phyloP scores from a whole-genome alignment of 1,140 invertebrate species.

The Scaptomyza hsui region DNA sequence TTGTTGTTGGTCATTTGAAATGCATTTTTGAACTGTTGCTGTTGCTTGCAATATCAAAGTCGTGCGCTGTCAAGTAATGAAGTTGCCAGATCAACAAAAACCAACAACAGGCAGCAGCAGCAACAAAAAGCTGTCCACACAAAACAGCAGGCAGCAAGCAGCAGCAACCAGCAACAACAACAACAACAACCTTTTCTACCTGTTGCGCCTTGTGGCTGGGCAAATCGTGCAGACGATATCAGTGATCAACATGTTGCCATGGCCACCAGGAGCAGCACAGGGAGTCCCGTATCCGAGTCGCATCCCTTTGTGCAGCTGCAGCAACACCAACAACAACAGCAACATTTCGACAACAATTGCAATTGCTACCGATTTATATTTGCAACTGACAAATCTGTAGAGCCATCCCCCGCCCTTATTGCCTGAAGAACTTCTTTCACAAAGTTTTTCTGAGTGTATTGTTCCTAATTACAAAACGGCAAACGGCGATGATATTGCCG shows the following conservation, averaged over 20 bases:
- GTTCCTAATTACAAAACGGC: constrained; percentile 64
- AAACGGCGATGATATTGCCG: constrained; percentile 48
- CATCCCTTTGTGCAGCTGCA: constrained; percentile 59
- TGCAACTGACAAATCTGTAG: constrained; percentile 61
- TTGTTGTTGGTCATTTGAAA: constrained; percentile 53
- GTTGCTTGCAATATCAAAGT: constrained; percentile 69
- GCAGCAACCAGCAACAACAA: constrained; percentile 12
- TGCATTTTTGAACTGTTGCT: constrained; percentile 42
- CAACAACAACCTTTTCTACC: constrained; percentile 50
- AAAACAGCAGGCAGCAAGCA: constrained; percentile 46
- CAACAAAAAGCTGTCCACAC: constrained; percentile 49
- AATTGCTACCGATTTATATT: constrained; percentile 81
- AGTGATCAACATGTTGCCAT: constrained; percentile 77
- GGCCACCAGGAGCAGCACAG: constrained; percentile 35
- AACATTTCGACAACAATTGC: constrained; percentile 65
- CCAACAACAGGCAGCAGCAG: constrained; percentile 50
- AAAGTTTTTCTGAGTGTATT: too few relatives aligned
- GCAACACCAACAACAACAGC: constrained; percentile 16
- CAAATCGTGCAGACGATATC: constrained; percentile 78
- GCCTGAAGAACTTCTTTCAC: too few relatives aligned
- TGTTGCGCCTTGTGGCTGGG: constrained; percentile 53
- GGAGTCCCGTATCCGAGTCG: constrained; percentile 19
- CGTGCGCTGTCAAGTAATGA: constrained; percentile 81
- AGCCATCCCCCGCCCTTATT: background rate
- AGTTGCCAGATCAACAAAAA: constrained; percentile 81